Base-by-base conservation (phyloP, 2,797 vertebrate species). In the Columba guinea region DNA sequence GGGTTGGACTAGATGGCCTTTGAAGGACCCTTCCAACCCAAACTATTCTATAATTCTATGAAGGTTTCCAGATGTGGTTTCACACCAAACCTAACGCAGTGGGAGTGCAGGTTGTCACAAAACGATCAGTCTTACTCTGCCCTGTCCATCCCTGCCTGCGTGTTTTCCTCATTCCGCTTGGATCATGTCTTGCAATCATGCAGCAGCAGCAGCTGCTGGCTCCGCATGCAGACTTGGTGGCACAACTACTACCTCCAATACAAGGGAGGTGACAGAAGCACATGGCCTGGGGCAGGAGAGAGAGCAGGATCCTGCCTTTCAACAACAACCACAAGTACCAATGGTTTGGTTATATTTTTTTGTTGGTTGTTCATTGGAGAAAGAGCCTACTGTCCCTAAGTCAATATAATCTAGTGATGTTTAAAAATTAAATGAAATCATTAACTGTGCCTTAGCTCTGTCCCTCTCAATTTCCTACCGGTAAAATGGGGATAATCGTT, bases 191-290 rank as follows among this genome's bases (percentile, higher is more conserved):
- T 44, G 67, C 34, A 71, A 30, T 27, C 21, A 37, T 51, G 56
- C 14, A 44, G 67, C 74, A 92, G 84, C 78, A 58, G 64, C 87
- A 92, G 87, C 78, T 74, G 89, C 52, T 58, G 59, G 84, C 75
- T 93, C 91, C 64, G 89, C 56, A 7, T 21, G 59, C 0, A 0
- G 89, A 55, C 62, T 64, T 73, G 28, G 11, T 13, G 1, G 56
- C 71, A n/a, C n/a, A 52, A 1, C 46, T 37, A 5, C 44, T 7
- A 59, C 14, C 53, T 56, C 68, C 64, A 49, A 41, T 49, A 53
- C 26, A 28, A 78, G 68, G 84, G 71, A 67, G 63, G 60, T 2
- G 4, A 44, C 67, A 49, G 63, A 22, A 79, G 7, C 1, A 1
- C 14, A 0, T 13, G 32, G 58, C 30, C 34, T 68, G n/a, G 46